Base-by-base conservation (phyloP, 1,140 invertebrate genomes). In the Ditylenchus dipsaci region DNA sequence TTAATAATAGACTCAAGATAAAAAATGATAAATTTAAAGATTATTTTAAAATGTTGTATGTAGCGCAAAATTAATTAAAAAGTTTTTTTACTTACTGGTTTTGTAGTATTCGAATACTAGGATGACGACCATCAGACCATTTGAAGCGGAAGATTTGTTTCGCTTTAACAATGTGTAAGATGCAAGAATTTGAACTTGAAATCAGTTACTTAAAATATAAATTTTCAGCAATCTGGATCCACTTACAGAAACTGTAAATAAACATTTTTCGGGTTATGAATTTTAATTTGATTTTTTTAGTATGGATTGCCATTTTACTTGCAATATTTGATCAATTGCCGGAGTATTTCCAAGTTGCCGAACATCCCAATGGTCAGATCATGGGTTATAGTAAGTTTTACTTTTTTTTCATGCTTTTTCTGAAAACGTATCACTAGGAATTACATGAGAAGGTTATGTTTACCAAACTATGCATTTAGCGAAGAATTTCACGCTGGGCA, bases 301-400 rank as follows among this genome's bases (percentile, higher is more conserved):
- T 98, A 97, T 88, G 93, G 92, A 1, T 84, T 97, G 53, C 90
- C 91, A 1, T 98, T 98, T 86, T 98, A 98, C 80, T 91, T 96
- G 84, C 93, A 95, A 83, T 98, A 97, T 86, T 85, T 97, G 76
- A 92, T 92, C 8, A 92, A 93, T 83, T 97, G 93, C 94, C 95
- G n/a, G 94, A 97, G 85, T 97, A 95, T 85, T 96, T 97, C 84
- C 91, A 95, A 87, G 90, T 96, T 30, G 91, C 92, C 21, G 93
- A 96, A 87, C 91, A 93, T 45, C 91, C 92, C 17, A 90, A 88
- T 84, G 93, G 92, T 5, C 90, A 93, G 86, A 92, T 97, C 47
- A 96, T 97, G 91, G 95, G 94, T 74, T 98, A 97, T 81, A 97
- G 93, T 96, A 89, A 90, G 89, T 26, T 33, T 17, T 29, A 13